phyloP scores from a whole-genome alignment of 2,888 invertebrate species.

The Eristalis pertinax region DNA sequence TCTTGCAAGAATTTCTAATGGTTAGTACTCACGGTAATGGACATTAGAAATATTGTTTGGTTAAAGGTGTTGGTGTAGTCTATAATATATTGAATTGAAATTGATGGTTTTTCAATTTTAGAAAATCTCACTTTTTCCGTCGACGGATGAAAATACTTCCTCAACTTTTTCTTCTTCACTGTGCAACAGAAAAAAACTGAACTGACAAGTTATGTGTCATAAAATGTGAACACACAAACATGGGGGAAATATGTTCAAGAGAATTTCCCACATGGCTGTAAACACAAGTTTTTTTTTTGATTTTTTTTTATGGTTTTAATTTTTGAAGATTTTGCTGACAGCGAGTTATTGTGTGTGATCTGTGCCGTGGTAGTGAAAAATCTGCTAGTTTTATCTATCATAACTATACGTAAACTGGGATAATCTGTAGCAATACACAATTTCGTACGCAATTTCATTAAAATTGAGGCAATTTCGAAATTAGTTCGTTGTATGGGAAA shows the following conservation, averaged over 20 bases:
- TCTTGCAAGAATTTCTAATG: neutral
- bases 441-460: too few relatives aligned
- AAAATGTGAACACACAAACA: constrained; percentile 23
- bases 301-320: too few relatives aligned
- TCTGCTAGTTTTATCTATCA: too few relatives aligned
- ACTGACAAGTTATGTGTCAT: constrained; percentile 71
- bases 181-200: constrained; percentile 44
- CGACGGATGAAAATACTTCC: constrained; percentile 30
- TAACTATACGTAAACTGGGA: too few relatives aligned
- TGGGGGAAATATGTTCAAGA: constrained; percentile 16
- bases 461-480: too few relatives aligned
- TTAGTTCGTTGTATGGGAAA: too few relatives aligned
- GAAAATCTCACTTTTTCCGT: constrained; percentile 36
- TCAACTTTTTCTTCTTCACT: constrained; percentile 30
- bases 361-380: too few relatives aligned
- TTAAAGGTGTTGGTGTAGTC: constrained; percentile 5
- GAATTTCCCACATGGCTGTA: neutral
- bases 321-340: too few relatives aligned
- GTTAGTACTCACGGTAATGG: constrained; percentile 80
- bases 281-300: neutral
- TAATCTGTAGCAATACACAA: too few relatives aligned
- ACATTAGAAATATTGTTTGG: constrained; percentile 78
- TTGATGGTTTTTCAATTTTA: constrained; percentile 9
- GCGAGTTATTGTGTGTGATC: too few relatives aligned
- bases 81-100: constrained; percentile 15